Percentiles rank a stretch among this genome's conserved stretches.
These are phyloP conservation scores for Drosophila pseudotalamancana DNA, from an alignment of 2,888 invertebrate genomes.

Conservation along the genomic window DNA sequence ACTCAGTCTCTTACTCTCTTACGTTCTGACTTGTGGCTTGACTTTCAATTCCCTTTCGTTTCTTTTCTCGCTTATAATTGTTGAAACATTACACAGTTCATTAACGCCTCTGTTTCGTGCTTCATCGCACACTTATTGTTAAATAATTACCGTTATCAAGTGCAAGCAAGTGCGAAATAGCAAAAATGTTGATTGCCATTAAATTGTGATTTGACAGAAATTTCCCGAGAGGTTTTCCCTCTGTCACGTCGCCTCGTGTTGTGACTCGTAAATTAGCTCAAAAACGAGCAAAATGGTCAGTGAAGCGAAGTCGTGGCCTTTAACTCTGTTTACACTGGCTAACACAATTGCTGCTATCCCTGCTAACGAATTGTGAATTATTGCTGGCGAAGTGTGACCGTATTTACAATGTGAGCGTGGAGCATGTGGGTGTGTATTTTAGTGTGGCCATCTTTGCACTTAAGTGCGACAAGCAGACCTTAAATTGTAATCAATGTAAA, in stretches of 20 bases:
- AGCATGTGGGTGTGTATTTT: not conserved
- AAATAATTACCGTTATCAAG: slow-evolving; percentile 75
- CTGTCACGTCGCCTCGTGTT: slow-evolving; percentile 4
- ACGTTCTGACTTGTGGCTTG: not conserved
- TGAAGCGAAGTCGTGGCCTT: slow-evolving; percentile 24
- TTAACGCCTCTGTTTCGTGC: slow-evolving; percentile 61
- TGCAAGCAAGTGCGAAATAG: slow-evolving; percentile 69
- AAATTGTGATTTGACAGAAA: slow-evolving; percentile 64
- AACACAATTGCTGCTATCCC: not conserved
- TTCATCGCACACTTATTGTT: slow-evolving; percentile 65
- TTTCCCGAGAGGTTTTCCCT: slow-evolving; percentile 1
- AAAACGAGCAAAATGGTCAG: slow-evolving; percentile 53
- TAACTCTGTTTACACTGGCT: slow-evolving; percentile 31
- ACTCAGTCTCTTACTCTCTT: not conserved
- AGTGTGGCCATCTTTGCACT: not conserved
- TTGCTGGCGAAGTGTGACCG: not conserved
- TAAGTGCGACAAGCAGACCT: too few relatives aligned
- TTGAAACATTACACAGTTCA: slow-evolving; percentile 70
- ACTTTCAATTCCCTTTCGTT: slow-evolving; percentile 1
- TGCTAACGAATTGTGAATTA: not conserved
- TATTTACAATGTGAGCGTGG: too few relatives aligned
- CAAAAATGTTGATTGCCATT: slow-evolving; percentile 63
- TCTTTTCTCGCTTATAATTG: slow-evolving; percentile 31
- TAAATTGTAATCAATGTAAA: too few relatives aligned
- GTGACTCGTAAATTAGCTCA: slow-evolving; percentile 51